Evolutionary conservation across 2,888 invertebrate genomes (phyloP), one percentile per base, ranked within the genome.

Genomic region (Aphelenchoides bicaudatus): DNA sequence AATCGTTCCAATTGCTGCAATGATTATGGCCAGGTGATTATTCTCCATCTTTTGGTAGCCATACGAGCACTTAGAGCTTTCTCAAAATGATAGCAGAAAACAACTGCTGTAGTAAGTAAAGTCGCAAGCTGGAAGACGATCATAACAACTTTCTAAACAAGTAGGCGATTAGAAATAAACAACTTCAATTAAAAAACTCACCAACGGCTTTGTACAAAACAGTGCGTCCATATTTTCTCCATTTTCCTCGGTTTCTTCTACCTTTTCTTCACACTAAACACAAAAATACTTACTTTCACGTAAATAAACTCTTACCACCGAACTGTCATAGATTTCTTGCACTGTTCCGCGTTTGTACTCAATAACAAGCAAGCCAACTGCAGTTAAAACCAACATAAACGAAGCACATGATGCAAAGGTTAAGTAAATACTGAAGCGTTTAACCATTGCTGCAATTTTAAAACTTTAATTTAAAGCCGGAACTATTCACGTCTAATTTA

Each of bases 41-140:
- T 51, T 51, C 31, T 51, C 52, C 37, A 51, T 16, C 21, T 37
- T 51, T 30, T 51, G 52, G 3, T 38, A 51, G 13, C 52, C 52
- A 19, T 29, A 51, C 13, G 37, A 34, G 16, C 37, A 23, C 21
- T 51, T 21, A 51, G n/a, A 6, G 29, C 27, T 30, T 51, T 51
- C 21, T 51, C 52, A 28, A 28, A 27, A 28, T 51, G 52, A 30
- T 34, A 51, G 8, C 38, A n/a, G 21, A 21, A 16, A 10, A 51
- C 52, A n/a, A 23, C 31, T 2, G 16, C 52, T 2, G 52, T 51
- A 25, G 21, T 34, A 2, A 51, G 16, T 16, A 51, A 37, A 21
- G 52, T 34, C 13, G 38, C 8, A 16, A 51, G 19, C 3, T 51
- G 52, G 25, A 51, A 51, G 19, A 25, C 2, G 43, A 43, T 43